Percentiles rank a stretch among this genome's conserved stretches.
These are phyloP conservation scores for Phyllotis vaccarum DNA, from an alignment of 2,797 vertebrate species.

Conservation along the genomic window DNA sequence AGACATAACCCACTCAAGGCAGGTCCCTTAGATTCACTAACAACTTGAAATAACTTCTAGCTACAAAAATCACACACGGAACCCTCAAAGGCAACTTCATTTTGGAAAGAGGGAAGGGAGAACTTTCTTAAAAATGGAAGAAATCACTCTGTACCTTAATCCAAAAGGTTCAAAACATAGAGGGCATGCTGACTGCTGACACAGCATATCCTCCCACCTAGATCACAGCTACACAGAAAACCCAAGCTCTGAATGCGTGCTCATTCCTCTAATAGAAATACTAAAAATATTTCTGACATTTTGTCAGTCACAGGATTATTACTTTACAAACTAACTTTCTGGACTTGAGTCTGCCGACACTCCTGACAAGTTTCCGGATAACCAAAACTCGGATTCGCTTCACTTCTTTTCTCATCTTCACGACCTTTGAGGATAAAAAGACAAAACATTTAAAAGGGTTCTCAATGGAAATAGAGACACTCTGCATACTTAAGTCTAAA, in stretches of 20 bases:
- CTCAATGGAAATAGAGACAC: conserved; percentile 46
- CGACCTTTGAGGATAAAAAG: conserved; percentile 90
- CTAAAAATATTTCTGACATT: conserved; percentile 45
- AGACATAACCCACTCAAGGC: conserved; percentile 2
- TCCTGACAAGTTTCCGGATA: conserved; percentile 94
- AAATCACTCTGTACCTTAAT: not conserved
- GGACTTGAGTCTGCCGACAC: conserved; percentile 91
- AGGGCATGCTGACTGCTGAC: conserved; percentile 6
- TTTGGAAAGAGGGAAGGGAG: conserved; percentile 36
- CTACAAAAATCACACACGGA: not conserved
- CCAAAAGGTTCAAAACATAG: not conserved
- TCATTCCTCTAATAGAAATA: conserved; percentile 2
- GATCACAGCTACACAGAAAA: not conserved
- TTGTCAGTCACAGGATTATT: conserved; percentile 42
- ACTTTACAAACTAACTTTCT: conserved; percentile 90
- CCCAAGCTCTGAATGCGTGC: not conserved
- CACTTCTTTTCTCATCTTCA: conserved; percentile 96
- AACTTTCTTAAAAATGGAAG: not conserved
- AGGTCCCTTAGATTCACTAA: not conserved
- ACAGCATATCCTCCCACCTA: not conserved
- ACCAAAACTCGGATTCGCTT: conserved; percentile 93
- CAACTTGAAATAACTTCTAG: conserved; percentile 59
- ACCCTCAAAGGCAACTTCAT: not conserved
- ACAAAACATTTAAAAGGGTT: conserved; percentile 45
- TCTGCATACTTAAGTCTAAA: conserved; percentile 46